A percentile compares a stretch with the other conserved stretches of the same genome.
Conservation (phyloP, 2,888 invertebrate genomes). For the Ochropleura plecta region DNA sequence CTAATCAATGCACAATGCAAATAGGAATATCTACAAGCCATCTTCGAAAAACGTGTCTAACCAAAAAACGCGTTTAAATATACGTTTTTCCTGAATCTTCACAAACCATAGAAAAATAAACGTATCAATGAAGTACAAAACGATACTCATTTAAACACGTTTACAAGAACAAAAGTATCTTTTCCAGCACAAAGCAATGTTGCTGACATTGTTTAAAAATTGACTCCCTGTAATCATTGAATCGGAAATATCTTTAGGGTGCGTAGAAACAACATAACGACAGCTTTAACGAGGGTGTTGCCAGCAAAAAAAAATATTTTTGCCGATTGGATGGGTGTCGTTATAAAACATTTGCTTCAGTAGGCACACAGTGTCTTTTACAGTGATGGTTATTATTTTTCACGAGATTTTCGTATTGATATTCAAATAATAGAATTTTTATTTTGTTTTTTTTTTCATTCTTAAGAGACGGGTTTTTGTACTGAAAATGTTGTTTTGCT, state of each 20-base stretch:
- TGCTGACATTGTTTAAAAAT: constrained; percentile 67
- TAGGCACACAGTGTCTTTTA: constrained; percentile 64
- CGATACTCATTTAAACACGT: constrained; percentile 16
- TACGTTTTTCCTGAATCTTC: constrained; percentile 14
- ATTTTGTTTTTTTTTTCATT: background rate
- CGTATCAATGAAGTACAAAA: constrained; percentile 31
- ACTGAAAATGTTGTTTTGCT: background rate
- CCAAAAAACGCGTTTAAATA: background rate
- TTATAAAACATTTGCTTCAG: constrained; percentile 75
- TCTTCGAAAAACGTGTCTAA: background rate
- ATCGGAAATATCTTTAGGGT: constrained; percentile 70
- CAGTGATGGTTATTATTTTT: constrained; percentile 54
- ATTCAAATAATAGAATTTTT: constrained; percentile 24
- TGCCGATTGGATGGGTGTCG: constrained; percentile 73
- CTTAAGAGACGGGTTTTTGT: background rate
- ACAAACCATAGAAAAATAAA: constrained; percentile 9
- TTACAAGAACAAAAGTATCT: constrained; percentile 51
- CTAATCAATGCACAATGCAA: background rate
- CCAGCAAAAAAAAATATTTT: constrained; percentile 70
- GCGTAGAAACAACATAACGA: constrained; percentile 70
- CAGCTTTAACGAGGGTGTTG: constrained; percentile 72
- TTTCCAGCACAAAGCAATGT: constrained; percentile 54
- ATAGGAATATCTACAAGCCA: background rate
- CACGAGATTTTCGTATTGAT: constrained; percentile 47
- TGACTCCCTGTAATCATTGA: constrained; percentile 70